Evolutionary conservation across 2,888 invertebrate species (phyloP).

Genomic region (Ophion ellenae): DNA sequence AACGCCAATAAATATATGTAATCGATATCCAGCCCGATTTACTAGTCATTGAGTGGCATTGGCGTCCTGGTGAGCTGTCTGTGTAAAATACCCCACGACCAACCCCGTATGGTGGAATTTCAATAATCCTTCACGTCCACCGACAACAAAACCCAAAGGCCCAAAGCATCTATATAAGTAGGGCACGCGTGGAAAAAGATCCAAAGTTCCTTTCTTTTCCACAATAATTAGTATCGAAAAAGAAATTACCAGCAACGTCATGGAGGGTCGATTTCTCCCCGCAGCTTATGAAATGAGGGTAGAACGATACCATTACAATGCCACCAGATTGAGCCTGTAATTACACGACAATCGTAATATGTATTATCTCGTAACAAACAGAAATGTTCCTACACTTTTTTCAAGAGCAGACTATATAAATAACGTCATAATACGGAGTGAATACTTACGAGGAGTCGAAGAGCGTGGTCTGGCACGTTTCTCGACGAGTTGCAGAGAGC

Average conservation of each 20-base stretch:
- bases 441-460: constrained; percentile 85
- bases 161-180: too few species aligned
- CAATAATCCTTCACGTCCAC: too few species aligned
- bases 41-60: neutral
- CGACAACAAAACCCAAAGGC: too few species aligned
- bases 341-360: too few species aligned
- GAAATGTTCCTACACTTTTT: neutral
- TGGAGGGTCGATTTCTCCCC: constrained; percentile 86
- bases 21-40: neutral
- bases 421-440: neutral
- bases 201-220: neutral
- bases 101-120: too few species aligned
- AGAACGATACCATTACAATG: constrained; percentile 88
- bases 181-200: neutral
- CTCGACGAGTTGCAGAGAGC: constrained; percentile 85
- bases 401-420: constrained; percentile 4
- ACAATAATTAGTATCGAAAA: neutral
- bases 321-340: constrained; percentile 87
- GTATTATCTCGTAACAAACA: neutral
- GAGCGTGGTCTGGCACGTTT: constrained; percentile 86
- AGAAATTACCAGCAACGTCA: constrained; percentile 86
- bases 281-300: constrained; percentile 86
- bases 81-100: too few species aligned
- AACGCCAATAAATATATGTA: neutral
- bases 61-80: too few species aligned